Percentiles rank a stretch among this genome's conserved stretches.
Evolutionary conservation across 2,797 vertebrate genomes (phyloP).

Genomic region (Coranthus polyacanthus): DNA sequence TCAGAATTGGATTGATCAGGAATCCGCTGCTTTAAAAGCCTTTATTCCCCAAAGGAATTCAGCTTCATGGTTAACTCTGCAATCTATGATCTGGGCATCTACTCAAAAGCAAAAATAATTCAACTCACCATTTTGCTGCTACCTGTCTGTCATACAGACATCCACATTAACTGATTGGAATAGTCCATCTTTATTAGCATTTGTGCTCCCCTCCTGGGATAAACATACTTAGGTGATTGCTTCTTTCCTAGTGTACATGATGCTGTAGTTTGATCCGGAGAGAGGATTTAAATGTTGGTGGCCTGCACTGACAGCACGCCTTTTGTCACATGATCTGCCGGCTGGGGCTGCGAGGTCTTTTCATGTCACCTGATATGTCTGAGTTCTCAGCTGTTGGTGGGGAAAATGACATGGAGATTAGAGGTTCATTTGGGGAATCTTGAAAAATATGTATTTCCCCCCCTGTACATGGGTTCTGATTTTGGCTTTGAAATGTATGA

Average conservation of each 20-base stretch:
- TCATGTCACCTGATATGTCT: constrained; percentile 73
- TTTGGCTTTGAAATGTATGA: constrained; percentile 29
- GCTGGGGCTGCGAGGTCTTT: constrained; percentile 60
- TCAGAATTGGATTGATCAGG: constrained; percentile 60
- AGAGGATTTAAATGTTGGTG: constrained; percentile 71
- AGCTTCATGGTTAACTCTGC: constrained; percentile 19
- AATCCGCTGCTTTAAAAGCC: constrained; percentile 48
- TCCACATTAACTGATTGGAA: constrained; percentile 81
- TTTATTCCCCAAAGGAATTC: constrained; percentile 40
- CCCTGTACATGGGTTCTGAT: constrained; percentile 35
- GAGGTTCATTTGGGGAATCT: constrained; percentile 62
- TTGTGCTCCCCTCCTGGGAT: constrained; percentile 61
- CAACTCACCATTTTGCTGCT: constrained; percentile 44
- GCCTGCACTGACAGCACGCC: constrained; percentile 20
- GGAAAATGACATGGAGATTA: constrained; percentile 70
- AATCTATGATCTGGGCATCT: constrained; percentile 39
- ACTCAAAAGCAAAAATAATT: constrained; percentile 55
- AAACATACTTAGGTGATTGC: constrained; percentile 80
- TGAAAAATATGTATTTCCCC: constrained; percentile 52
- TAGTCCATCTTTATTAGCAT: constrained; percentile 76
- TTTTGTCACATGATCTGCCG: constrained; percentile 72
- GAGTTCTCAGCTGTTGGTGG: constrained; percentile 69
- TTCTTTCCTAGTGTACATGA: constrained; percentile 67
- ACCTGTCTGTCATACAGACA: constrained; percentile 27
- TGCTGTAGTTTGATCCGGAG: constrained; percentile 70